Conservation (phyloP, 2,888 invertebrate species). For the Nemotelus pantherinus region DNA sequence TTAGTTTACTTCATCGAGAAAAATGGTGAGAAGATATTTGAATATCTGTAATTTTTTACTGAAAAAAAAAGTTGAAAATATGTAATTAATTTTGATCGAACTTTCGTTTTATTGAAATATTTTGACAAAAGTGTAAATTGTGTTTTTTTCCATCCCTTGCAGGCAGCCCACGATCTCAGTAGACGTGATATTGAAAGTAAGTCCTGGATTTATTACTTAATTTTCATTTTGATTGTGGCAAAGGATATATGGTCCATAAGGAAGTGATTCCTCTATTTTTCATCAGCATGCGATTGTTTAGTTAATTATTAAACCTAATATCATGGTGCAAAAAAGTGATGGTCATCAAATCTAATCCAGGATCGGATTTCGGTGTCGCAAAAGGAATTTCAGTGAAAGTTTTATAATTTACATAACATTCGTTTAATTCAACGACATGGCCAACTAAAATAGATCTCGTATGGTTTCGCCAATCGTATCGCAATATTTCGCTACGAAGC, state of each 20-base stretch:
- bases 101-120: constrained; percentile 43
- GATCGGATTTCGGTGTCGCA: too few species aligned
- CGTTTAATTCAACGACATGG: not conserved
- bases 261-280: not conserved
- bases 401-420: constrained; percentile 26
- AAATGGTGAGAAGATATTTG: constrained; percentile 70
- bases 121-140: constrained; percentile 33
- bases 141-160: constrained; percentile 64
- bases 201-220: constrained; percentile 64
- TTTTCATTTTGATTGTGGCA: not conserved
- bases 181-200: constrained; percentile 91
- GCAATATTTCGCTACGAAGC: not conserved
- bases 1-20: constrained; percentile 67
- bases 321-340: too few species aligned
- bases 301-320: too few species aligned
- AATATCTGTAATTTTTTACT: constrained; percentile 40
- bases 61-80: constrained; percentile 27
- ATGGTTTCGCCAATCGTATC: not conserved
- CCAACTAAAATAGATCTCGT: constrained; percentile 14
- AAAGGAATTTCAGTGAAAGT: not conserved
- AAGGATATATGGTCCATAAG: not conserved
- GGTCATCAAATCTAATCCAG: too few species aligned
- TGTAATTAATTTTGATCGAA: constrained; percentile 10
- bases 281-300: too few species aligned
- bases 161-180: constrained; percentile 80